phyloP scores from a whole-genome alignment of 2,888 invertebrate species.

The Arge pagana region DNA sequence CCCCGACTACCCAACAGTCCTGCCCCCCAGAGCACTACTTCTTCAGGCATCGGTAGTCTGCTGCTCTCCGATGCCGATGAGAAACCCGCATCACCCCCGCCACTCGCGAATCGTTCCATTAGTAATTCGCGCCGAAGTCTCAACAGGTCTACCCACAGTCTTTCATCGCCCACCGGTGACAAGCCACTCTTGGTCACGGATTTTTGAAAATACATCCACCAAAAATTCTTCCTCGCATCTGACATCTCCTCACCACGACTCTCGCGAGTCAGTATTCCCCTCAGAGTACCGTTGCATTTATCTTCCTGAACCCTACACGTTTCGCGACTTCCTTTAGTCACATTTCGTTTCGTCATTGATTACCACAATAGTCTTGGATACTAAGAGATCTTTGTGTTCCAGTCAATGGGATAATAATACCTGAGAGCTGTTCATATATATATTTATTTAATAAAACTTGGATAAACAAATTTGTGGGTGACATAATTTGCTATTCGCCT shows the following conservation, averaged over 20 bases:
- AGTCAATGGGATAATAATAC: slow-evolving; percentile 13
- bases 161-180: slow-evolving; percentile 32
- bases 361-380: too few relatives aligned
- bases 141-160: slow-evolving; percentile 23
- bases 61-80: slow-evolving; percentile 36
- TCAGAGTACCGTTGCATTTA: too few relatives aligned
- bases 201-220: slow-evolving; percentile 3
- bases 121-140: slow-evolving; percentile 34
- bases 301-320: too few relatives aligned
- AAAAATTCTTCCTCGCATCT: neutral
- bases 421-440: slow-evolving; percentile 9
- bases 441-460: slow-evolving; percentile 25
- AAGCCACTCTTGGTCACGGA: slow-evolving; percentile 17
- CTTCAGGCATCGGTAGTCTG: slow-evolving; percentile 48
- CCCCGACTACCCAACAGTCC: slow-evolving; percentile 34
- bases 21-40: slow-evolving; percentile 41
- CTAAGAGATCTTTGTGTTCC: too few relatives aligned
- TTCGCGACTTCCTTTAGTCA: too few relatives aligned
- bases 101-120: too few relatives aligned
- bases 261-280: too few relatives aligned
- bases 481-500: too few relatives aligned
- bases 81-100: slow-evolving; percentile 12
- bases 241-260: neutral
- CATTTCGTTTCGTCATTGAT: too few relatives aligned
- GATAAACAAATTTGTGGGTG: too few relatives aligned